phyloP scores from a whole-genome alignment of 64 coral and sea anemone genomes.

The Dendronephthya gigantea region DNA sequence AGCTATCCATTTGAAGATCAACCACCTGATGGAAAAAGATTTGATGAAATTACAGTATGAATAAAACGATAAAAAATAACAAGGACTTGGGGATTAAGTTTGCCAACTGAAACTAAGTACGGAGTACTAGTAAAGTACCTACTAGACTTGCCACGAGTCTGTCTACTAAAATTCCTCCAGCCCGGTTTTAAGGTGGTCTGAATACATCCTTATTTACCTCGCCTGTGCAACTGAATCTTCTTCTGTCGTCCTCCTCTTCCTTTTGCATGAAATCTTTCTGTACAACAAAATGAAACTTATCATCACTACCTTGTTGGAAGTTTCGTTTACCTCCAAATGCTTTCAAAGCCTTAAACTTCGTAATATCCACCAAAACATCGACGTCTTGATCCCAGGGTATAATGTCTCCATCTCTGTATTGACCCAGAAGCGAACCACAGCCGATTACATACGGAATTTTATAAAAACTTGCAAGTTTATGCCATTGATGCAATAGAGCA shows the following conservation, averaged over 20 bases:
- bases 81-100: too few species aligned
- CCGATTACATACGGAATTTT: neutral
- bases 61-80: neutral
- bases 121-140: too few species aligned
- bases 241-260: neutral
- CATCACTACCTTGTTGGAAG: neutral
- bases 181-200: too few species aligned
- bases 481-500: neutral
- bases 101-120: too few species aligned
- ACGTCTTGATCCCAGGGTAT: neutral
- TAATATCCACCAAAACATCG: neutral
- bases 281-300: neutral
- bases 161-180: too few species aligned
- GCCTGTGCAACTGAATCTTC: neutral
- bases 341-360: neutral
- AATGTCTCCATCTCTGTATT: conserved; percentile 1
- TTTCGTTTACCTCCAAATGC: neutral
- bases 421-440: neutral
- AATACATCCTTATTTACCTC: neutral
- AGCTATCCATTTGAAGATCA: neutral
- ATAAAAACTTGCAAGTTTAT: neutral
- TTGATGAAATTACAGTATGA: neutral
- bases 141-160: too few species aligned
- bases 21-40: neutral
- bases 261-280: neutral